These are phyloP conservation scores for Alloscopus bannaensis DNA, from an alignment of 2,888 invertebrate genomes.

Conservation along the genomic window DNA sequence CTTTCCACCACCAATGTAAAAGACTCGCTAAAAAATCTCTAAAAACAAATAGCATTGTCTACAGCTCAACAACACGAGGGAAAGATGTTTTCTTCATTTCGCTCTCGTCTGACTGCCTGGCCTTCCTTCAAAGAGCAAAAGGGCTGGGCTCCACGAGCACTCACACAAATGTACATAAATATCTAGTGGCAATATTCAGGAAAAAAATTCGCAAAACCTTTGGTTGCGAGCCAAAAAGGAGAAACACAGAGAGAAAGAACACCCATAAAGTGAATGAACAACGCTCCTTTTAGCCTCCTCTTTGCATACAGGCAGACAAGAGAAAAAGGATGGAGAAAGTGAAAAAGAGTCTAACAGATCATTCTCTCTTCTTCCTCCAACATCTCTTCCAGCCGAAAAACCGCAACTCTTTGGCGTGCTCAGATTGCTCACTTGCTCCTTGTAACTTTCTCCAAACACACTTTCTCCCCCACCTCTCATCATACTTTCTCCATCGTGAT, in stretches of 20 bases:
- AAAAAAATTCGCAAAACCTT: too few relatives aligned
- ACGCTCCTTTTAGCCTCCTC: neutral
- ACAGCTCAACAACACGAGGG: neutral
- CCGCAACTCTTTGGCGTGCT: constrained; percentile 52
- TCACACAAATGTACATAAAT: too few relatives aligned
- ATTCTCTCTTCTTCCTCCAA: constrained; percentile 32
- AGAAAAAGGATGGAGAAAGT: constrained; percentile 5
- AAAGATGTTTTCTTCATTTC: neutral
- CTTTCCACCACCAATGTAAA: neutral
- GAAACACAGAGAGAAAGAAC: constrained; percentile 1
- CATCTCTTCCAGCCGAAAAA: constrained; percentile 37
- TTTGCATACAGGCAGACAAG: constrained; percentile 4
- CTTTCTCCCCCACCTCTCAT: neutral
- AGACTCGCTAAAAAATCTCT: too few relatives aligned
- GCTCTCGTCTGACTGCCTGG: too few relatives aligned
- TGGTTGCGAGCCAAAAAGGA: constrained; percentile 43
- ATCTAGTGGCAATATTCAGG: too few relatives aligned
- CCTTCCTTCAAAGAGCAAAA: too few relatives aligned
- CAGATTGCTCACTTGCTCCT: constrained; percentile 19
- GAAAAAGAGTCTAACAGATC: constrained; percentile 39
- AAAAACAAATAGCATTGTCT: too few relatives aligned
- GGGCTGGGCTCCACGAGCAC: too few relatives aligned
- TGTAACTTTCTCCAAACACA: neutral
- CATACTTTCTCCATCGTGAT: neutral
- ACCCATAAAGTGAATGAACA: too few relatives aligned